These are phyloP conservation scores for Emesis furor DNA, from an alignment of 2,888 invertebrate species.

Conservation along the genomic window DNA sequence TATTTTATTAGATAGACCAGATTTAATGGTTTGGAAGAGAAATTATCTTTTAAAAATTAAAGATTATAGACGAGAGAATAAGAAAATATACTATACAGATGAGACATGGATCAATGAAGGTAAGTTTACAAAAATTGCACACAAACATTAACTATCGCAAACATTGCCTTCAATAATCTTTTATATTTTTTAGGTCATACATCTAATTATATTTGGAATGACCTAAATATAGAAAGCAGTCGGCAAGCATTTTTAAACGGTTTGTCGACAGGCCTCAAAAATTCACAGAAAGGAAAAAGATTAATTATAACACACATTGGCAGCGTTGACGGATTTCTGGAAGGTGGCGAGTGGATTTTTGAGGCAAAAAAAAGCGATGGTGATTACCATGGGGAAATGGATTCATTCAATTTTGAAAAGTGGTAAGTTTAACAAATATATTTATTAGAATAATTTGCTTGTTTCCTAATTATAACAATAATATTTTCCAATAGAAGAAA, in stretches of 20 bases:
- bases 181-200: conserved; percentile 12
- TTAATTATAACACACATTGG: conserved; percentile 65
- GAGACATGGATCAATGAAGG: conserved; percentile 61
- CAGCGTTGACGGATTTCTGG: conserved; percentile 61
- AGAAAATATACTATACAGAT: conserved; percentile 55
- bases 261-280: conserved; percentile 54
- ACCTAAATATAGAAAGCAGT: conserved; percentile 41
- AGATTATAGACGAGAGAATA: conserved; percentile 41
- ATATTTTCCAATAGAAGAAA: too few relatives aligned
- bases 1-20: conserved; percentile 46
- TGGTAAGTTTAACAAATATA: conserved; percentile 32
- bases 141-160: not conserved
- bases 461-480: too few relatives aligned
- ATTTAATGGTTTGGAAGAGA: conserved; percentile 49
- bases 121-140: conserved; percentile 12
- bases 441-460: too few relatives aligned
- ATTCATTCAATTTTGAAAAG: conserved; percentile 62
- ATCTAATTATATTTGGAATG: conserved; percentile 44
- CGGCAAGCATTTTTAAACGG: conserved; percentile 61
- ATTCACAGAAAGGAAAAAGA: conserved; percentile 63
- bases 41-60: conserved; percentile 51
- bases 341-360: conserved; percentile 61
- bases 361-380: conserved; percentile 61
- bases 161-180: too few relatives aligned
- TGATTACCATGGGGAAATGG: conserved; percentile 64